Conservation (phyloP, 2,797 vertebrate species). For the Hoplostethus mediterraneus region DNA sequence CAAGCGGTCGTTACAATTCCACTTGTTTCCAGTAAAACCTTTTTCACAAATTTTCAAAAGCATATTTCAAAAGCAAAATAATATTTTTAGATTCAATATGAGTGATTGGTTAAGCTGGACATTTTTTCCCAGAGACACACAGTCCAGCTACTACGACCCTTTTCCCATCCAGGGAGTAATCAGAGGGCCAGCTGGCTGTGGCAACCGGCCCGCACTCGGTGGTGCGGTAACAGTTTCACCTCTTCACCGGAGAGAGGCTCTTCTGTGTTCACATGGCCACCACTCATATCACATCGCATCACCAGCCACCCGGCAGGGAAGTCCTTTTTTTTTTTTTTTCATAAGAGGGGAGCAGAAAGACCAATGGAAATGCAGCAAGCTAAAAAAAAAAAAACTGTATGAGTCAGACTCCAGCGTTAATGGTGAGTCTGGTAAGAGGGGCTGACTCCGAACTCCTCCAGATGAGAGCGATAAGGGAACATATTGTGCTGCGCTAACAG, state of each 20-base stretch:
- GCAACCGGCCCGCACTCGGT: constrained; percentile 72
- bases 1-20: too few relatives aligned
- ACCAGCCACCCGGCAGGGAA: constrained; percentile 64
- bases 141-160: constrained; percentile 32
- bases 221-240: constrained; percentile 74
- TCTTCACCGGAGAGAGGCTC: constrained; percentile 71
- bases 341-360: constrained; percentile 45
- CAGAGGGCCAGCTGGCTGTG: constrained; percentile 69
- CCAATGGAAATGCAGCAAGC: constrained; percentile 55
- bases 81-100: not conserved
- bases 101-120: not conserved
- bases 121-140: constrained; percentile 15
- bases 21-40: too few relatives aligned
- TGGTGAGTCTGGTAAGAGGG: constrained; percentile 45
- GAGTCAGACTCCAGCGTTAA: constrained; percentile 62
- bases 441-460: constrained; percentile 43
- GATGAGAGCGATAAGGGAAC: constrained; percentile 60
- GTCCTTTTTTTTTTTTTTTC: constrained; percentile 53
- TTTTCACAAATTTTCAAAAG: too few relatives aligned
- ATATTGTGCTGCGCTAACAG: constrained; percentile 49
- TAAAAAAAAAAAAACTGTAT: constrained; percentile 59
- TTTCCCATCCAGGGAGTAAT: constrained; percentile 46
- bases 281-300: constrained; percentile 75
- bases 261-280: constrained; percentile 67
- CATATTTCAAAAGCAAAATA: not conserved